Percentiles rank a stretch among this genome's conserved stretches.
Conservation (phyloP, 2,113 vertebrate species). For the Macquaria australasica region DNA sequence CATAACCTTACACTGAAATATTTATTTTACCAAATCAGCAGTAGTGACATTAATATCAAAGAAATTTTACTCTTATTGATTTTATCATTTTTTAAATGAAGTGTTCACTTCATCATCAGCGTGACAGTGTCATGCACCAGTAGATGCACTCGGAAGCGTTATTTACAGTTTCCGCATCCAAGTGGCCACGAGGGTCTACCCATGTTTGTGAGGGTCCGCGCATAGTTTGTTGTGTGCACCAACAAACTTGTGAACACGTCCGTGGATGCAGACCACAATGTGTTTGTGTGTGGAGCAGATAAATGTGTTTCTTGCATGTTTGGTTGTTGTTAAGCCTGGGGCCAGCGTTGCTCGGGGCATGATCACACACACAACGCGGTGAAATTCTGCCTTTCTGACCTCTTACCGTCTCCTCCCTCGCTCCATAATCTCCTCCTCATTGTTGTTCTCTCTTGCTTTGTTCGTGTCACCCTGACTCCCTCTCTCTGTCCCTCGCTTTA, state of each 20-base stretch:
- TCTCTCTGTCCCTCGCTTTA: background rate
- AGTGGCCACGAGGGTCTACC: background rate
- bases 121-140: background rate
- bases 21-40: too few species aligned
- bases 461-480: background rate
- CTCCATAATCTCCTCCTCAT: background rate
- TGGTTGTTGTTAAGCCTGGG: background rate
- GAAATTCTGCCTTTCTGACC: slow-evolving; percentile 38
- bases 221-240: too few species aligned
- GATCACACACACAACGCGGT: background rate
- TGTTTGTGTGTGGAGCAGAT: background rate
- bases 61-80: too few species aligned
- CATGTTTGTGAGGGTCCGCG: background rate
- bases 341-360: background rate
- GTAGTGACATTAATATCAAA: too few species aligned
- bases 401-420: background rate
- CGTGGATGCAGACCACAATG: background rate
- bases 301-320: background rate
- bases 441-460: background rate
- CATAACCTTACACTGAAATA: too few species aligned
- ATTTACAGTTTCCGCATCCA: background rate
- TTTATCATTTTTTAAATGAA: background rate
- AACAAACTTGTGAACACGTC: background rate
- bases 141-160: background rate
- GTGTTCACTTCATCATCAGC: background rate